Base-by-base conservation (phyloP, 2,888 invertebrate species). In the Rhopalosiphum nymphaeae region DNA sequence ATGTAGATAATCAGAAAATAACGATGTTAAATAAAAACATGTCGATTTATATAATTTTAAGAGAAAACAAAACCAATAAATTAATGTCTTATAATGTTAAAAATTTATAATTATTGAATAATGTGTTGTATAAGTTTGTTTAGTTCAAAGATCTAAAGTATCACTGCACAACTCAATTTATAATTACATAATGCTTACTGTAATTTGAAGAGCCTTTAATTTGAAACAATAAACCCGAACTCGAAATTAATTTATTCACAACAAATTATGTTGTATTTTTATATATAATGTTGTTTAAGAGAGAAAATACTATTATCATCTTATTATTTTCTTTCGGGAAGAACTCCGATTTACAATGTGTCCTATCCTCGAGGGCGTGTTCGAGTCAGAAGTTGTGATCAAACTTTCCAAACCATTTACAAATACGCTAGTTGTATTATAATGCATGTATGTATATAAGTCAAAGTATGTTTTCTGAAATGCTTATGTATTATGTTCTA, bases 281-380 rank as follows among this genome's bases (percentile, higher is more conserved):
- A 49, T 25, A 46, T 42, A 78, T 91, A 91, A 91, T 91, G 67
- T 78, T 49, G 46, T 46, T 67, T 44, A 46, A 61, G 21, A 21
- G 46, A 42, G 42, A 89, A 89, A 13, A 46, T 7, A 78, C 36
- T 67, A 49, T 44, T 90, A 7, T 53, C n/a, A 36, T 46, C 49
- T 16, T 78, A 26, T 90, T 61, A 29, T 16, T 36, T 49, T 36
- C 25, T 46, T 67, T 67, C 1, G 16, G 61, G 1, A 11, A 46
- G 29, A n/a, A n/a, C n/a, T 29, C n/a, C 46, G 67, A 67, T 78
- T 78, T 90, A 67, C 44, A 67, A 49, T 36, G 36, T 36, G 36
- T 67, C 90, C 49, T 90, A 67, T 90, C n/a, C 46, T 90, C n/a
- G n/a, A 49, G 36, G 61, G 57, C n/a, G 89, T n/a, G 61, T 90